phyloP scores from a whole-genome alignment of 1,140 invertebrate genomes.

The Hestina assimilis region DNA sequence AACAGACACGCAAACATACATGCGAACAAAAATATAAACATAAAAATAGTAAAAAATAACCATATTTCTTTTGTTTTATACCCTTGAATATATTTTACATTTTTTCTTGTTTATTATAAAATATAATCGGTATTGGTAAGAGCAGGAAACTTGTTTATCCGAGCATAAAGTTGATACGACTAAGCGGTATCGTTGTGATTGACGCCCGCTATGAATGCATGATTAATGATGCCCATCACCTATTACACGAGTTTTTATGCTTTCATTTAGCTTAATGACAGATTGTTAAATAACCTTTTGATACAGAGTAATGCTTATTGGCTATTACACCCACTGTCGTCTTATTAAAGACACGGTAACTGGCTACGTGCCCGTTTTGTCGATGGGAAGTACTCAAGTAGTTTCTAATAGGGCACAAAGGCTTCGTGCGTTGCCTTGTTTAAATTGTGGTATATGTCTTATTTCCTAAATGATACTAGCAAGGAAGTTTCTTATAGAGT shows the following conservation, averaged over 20 bases:
- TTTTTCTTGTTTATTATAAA: constrained; percentile 7
- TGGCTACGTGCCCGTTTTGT: constrained; percentile 15
- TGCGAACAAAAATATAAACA: too few relatives aligned
- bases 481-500: background rate
- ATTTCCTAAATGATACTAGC: constrained; percentile 3
- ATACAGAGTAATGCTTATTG: constrained; percentile 37
- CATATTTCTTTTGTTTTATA: too few relatives aligned
- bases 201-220: constrained; percentile 61
- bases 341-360: constrained; percentile 17
- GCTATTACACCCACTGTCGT: constrained; percentile 32
- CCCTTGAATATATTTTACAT: too few relatives aligned
- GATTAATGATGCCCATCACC: constrained; percentile 58
- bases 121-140: background rate
- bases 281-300: constrained; percentile 42
- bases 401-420: constrained; percentile 27
- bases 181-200: constrained; percentile 46
- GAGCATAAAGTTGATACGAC: constrained; percentile 19
- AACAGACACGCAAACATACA: too few relatives aligned
- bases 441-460: constrained; percentile 18
- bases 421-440: constrained; percentile 27
- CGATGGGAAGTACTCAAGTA: constrained; percentile 15
- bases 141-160: constrained; percentile 21
- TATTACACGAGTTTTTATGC: constrained; percentile 48
- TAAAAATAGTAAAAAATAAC: too few relatives aligned
- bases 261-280: constrained; percentile 48